Evolutionary conservation across 2,888 invertebrate genomes (phyloP).

Genomic region (Orthosia cruda): DNA sequence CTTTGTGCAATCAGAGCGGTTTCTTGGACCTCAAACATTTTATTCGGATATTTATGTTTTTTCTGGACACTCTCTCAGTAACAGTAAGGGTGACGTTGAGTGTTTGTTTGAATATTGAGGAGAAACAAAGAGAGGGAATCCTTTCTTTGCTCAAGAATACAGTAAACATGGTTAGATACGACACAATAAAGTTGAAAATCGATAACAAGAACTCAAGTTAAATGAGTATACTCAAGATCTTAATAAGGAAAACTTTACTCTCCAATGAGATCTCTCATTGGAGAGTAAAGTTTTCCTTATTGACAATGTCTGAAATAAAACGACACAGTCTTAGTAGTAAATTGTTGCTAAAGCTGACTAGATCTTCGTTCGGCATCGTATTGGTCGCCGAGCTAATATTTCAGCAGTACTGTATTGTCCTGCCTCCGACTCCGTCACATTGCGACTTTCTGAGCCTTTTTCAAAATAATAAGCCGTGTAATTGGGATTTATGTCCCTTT

Average conservation of each 20-base stretch:
- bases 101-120: constrained; percentile 32
- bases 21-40: constrained; percentile 84
- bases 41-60: constrained; percentile 77
- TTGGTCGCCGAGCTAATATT: constrained; percentile 72
- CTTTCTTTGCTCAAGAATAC: constrained; percentile 5
- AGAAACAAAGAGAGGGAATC: constrained; percentile 29
- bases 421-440: constrained; percentile 81
- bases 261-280: constrained; percentile 54
- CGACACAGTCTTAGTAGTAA: constrained; percentile 58
- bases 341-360: constrained; percentile 63
- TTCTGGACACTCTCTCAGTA: constrained; percentile 61
- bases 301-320: constrained; percentile 61
- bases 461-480: constrained; percentile 89
- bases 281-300: too few species aligned
- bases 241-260: constrained; percentile 50
- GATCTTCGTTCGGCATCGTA: constrained; percentile 64
- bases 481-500: constrained; percentile 89
- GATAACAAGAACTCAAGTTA: not conserved
- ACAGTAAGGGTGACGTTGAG: constrained; percentile 16
- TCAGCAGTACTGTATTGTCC: constrained; percentile 83
- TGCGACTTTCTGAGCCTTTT: constrained; percentile 77
- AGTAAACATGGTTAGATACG: constrained; percentile 13
- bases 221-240: constrained; percentile 45
- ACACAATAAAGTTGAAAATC: constrained; percentile 18
- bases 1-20: constrained; percentile 91